Percentiles rank a stretch among this genome's conserved stretches.
Evolutionary conservation across 2,888 invertebrate species (phyloP).

Genomic region (Conomelus anceps): DNA sequence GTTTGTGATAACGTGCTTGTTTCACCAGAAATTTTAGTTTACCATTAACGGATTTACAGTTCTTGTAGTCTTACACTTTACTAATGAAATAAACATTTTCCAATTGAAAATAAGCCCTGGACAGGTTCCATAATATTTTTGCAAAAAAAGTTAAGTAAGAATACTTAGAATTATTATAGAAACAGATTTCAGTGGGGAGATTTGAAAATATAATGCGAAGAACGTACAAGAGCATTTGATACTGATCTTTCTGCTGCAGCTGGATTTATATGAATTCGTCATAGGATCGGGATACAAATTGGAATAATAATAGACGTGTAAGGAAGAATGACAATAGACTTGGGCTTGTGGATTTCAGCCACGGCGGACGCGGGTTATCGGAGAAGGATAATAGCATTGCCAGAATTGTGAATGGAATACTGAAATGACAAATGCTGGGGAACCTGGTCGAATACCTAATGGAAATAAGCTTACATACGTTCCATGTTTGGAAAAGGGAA

Average conservation of each 20-base stretch:
- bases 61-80: too few relatives aligned
- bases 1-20: too few relatives aligned
- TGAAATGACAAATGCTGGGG: neutral
- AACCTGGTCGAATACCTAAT: neutral
- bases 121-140: too few relatives aligned
- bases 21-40: too few relatives aligned
- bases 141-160: too few relatives aligned
- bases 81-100: too few relatives aligned
- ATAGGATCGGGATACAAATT: neutral
- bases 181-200: too few relatives aligned
- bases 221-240: neutral
- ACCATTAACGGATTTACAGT: too few relatives aligned
- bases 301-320: neutral
- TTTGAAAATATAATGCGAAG: neutral
- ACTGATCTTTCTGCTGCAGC: neutral
- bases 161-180: too few relatives aligned
- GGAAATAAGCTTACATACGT: neutral
- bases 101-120: too few relatives aligned
- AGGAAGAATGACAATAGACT: neutral
- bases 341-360: neutral
- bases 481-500: neutral
- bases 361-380: neutral
- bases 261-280: neutral
- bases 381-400: neutral
- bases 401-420: neutral